A percentile compares a stretch with the other conserved stretches of the same genome.
Conservation (phyloP, 2,113 vertebrate genomes). For the Tragelaphus imberbis region DNA sequence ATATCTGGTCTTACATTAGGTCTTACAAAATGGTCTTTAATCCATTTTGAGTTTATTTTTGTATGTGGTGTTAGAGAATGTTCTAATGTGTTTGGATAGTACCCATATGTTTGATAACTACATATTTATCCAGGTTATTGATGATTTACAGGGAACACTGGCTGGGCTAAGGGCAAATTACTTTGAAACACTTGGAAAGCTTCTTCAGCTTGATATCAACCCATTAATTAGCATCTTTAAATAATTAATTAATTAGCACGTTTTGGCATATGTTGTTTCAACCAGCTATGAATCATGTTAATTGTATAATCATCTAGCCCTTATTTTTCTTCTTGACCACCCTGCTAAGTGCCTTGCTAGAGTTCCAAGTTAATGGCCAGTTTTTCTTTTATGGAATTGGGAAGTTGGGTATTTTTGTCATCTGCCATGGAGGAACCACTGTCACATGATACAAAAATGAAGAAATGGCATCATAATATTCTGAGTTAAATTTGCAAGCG, state of each 20-base stretch:
- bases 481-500: not conserved
- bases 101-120: slow-evolving; percentile 2
- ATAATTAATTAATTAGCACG: slow-evolving; percentile 39
- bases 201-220: slow-evolving; percentile 29
- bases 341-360: slow-evolving; percentile 35
- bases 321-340: slow-evolving; percentile 47
- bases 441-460: not conserved
- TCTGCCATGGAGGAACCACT: not conserved
- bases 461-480: slow-evolving; percentile 8
- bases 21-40: not conserved
- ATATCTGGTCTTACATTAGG: not conserved
- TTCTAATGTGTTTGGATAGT: not conserved
- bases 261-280: slow-evolving; percentile 43
- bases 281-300: slow-evolving; percentile 27
- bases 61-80: not conserved
- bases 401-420: slow-evolving; percentile 5
- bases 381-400: slow-evolving; percentile 11
- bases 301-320: slow-evolving; percentile 18
- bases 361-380: slow-evolving; percentile 12
- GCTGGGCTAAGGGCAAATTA: slow-evolving; percentile 10
- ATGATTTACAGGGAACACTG: not conserved
- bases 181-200: slow-evolving; percentile 20
- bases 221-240: slow-evolving; percentile 50
- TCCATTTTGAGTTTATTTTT: not conserved
- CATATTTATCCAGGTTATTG: slow-evolving; percentile 12